Conservation (phyloP, 2,797 vertebrate species). For the Xenopus petersii region DNA sequence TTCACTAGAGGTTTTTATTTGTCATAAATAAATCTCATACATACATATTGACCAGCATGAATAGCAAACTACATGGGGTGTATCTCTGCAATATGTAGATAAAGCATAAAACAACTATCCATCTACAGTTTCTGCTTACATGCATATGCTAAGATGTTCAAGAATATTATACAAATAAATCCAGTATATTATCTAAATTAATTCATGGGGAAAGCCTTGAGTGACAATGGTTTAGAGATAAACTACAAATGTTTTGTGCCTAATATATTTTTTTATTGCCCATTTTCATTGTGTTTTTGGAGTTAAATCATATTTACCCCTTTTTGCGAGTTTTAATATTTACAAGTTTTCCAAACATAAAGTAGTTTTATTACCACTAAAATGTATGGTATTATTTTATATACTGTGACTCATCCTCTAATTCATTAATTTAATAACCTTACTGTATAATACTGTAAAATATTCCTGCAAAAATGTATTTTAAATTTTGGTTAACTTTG, state of each 20-base stretch:
- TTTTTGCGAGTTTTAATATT: no score
- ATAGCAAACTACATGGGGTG: slow-evolving; percentile 36
- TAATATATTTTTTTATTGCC: no score
- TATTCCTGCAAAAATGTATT: no score
- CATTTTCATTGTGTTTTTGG: neutral
- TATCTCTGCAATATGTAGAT: slow-evolving; percentile 46
- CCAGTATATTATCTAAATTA: neutral
- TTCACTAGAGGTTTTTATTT: slow-evolving; percentile 37
- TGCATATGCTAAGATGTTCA: slow-evolving; percentile 10
- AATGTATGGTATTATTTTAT: no score
- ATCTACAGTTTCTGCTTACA: neutral
- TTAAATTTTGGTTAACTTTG: no score
- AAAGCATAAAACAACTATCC: slow-evolving; percentile 43
- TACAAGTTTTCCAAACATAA: no score
- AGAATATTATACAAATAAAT: slow-evolving; percentile 2
- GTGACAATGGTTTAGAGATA: neutral
- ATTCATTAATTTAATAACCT: no score
- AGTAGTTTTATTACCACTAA: no score
- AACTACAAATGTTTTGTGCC: neutral
- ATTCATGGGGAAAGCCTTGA: neutral
- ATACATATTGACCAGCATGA: slow-evolving; percentile 45
- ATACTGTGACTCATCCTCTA: no score
- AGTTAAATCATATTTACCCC: neutral
- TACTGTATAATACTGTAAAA: no score
- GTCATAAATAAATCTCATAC: slow-evolving; percentile 41